Evolutionary conservation across 2,797 vertebrate genomes (phyloP), one percentile per base, ranked within the genome.

Genomic region (Austrolebias charrua): DNA sequence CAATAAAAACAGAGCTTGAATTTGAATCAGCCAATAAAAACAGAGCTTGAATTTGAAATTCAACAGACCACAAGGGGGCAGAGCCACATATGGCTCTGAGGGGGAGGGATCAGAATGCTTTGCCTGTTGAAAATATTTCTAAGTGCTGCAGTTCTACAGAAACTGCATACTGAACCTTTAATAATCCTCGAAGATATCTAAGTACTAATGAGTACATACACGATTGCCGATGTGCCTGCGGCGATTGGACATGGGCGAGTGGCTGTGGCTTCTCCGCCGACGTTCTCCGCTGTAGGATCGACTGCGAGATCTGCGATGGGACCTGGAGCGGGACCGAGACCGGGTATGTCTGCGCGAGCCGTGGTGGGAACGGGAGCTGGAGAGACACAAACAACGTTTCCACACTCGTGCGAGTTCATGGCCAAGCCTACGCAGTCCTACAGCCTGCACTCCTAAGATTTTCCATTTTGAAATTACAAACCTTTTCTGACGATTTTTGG

Each of bases 181-280:
- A 46, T 4, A 1, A 9, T 45, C 14, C 29, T 16, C n/a, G 11
- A 6, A 5, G n/a, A 45, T 49, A 28, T n/a, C n/a, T n/a, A 0
- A 46, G 35, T 16, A 3, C 2, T 2, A 49, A 1, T 24, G 8
- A 59, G 4, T 3, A 71, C 93, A 8, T 93, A 98, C 97, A 81
- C 96, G 92, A 89, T 97, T 98, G 42, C 97, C 96, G 6, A 98
- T 92, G 76, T 98, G 97, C 35, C 97, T 93, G 4, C 96, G 92
- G 40, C 96, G 95, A 67, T 95, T 95, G 79, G 97, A 98, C 97
- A 98, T 98, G 55, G 97, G 96, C 16, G 97, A 99, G 57, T 94
- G 96, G 85, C 96, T 98, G 73, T 96, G 95, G 71, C 96, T 94
- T 3, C 94, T 93, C 5, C 91, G 91, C 0, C 94, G 92, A 0